A percentile compares a stretch with the other conserved stretches of the same genome.
Conservation (phyloP, 2,888 invertebrate species). For the Hemithea aestivaria region DNA sequence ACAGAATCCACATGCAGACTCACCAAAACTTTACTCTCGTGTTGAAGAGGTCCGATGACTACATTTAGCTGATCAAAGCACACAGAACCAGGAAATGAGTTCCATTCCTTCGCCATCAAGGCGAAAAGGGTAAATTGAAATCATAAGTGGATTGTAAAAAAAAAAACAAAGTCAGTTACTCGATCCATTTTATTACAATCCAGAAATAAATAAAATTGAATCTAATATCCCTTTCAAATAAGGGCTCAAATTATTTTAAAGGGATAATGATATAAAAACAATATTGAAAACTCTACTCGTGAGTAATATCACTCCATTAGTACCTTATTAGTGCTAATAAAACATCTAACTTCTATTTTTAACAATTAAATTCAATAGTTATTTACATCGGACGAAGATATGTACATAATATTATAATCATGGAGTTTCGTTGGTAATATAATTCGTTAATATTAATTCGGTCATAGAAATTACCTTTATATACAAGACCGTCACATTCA, state of each 20-base stretch:
- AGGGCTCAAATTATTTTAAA: constrained; percentile 77
- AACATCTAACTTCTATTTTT: constrained; percentile 29
- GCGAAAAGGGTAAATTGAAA: too few species aligned
- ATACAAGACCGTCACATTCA: constrained; percentile 30
- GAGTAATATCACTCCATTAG: constrained; percentile 23
- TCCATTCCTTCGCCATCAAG: too few species aligned
- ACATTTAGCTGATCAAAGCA: too few species aligned
- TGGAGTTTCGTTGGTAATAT: constrained; percentile 51
- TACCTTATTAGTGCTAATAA: constrained; percentile 24
- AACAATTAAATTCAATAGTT: constrained; percentile 37
- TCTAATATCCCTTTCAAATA: constrained; percentile 76
- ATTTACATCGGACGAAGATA: constrained; percentile 56
- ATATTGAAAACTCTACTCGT: constrained; percentile 25
- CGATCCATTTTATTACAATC: constrained; percentile 44
- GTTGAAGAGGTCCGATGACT: too few species aligned
- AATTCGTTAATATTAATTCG: constrained; percentile 42
- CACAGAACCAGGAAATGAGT: too few species aligned
- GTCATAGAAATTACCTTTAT: constrained; percentile 39
- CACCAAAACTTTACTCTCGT: too few species aligned
- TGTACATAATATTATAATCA: constrained; percentile 43
- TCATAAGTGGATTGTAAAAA: not conserved
- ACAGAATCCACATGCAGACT: too few species aligned
- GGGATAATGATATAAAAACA: constrained; percentile 58
- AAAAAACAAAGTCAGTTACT: constrained; percentile 14
- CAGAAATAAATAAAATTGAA: constrained; percentile 36